Evolutionary conservation across 2,888 invertebrate species (phyloP).

Genomic region (Diloba caeruleocephala): DNA sequence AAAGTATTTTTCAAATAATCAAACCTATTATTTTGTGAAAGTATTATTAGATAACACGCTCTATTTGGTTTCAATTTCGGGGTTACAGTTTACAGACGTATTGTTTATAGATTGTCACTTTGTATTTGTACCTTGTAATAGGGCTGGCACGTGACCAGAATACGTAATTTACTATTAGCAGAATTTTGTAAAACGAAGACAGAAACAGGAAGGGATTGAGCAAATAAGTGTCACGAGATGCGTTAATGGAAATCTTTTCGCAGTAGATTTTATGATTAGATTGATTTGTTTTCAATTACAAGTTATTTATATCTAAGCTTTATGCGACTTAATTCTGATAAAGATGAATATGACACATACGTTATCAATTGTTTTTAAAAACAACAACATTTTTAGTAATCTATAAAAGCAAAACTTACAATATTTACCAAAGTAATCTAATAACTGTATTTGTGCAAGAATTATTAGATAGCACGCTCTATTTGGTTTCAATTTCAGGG

Average conservation of each 20-base stretch:
- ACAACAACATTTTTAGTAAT: no score
- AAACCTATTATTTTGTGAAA: constrained; percentile 40
- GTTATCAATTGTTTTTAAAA: no score
- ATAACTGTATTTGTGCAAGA: constrained; percentile 46
- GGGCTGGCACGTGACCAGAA: constrained; percentile 73
- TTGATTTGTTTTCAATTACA: constrained; percentile 2
- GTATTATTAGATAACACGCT: constrained; percentile 59
- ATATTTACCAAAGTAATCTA: no score
- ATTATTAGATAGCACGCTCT: constrained; percentile 60
- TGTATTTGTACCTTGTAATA: constrained; percentile 82
- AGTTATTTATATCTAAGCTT: no score
- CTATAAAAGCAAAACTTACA: no score
- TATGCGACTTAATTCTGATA: no score
- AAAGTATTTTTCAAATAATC: constrained; percentile 31
- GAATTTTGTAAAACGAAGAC: constrained; percentile 51
- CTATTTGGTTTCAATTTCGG: constrained; percentile 71
- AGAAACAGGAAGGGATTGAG: constrained; percentile 42
- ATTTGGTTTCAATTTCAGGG: constrained; percentile 71
- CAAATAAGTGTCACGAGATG: constrained; percentile 32
- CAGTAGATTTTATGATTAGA: constrained; percentile 16
- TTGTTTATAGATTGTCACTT: constrained; percentile 79
- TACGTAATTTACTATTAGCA: constrained; percentile 67
- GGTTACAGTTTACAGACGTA: constrained; percentile 66
- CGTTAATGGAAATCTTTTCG: constrained; percentile 25
- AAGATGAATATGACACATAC: no score